Evolutionary conservation across 2,113 vertebrate species (phyloP).

Genomic region (Sander lucioperca): DNA sequence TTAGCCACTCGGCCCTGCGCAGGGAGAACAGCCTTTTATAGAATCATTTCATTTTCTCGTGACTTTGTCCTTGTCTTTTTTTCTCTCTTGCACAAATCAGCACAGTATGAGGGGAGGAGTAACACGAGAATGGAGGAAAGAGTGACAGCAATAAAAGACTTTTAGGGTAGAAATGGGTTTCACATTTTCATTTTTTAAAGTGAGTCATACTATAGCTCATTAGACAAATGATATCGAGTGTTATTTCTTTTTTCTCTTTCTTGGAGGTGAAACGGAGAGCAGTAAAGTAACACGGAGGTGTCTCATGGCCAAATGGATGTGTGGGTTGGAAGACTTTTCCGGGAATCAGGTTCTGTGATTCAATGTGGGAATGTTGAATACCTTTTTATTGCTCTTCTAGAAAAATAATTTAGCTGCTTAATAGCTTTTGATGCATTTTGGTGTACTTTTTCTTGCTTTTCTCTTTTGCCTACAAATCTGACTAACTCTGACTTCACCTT

Average conservation of each 20-base stretch:
- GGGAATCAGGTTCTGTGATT: conserved; percentile 57
- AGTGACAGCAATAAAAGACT: conserved; percentile 37
- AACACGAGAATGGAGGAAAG: neutral
- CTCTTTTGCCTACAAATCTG: conserved; percentile 29
- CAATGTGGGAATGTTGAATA: conserved; percentile 55
- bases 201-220: conserved; percentile 57
- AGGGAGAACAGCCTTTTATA: conserved; percentile 24
- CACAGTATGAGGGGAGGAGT: conserved; percentile 2
- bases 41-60: conserved; percentile 47
- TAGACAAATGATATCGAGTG: conserved; percentile 61
- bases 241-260: conserved; percentile 40
- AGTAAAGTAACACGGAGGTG: conserved; percentile 30
- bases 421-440: conserved; percentile 54
- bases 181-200: conserved; percentile 47
- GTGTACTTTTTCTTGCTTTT: conserved; percentile 33
- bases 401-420: conserved; percentile 61
- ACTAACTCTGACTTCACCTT: conserved; percentile 56
- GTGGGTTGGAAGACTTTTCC: conserved; percentile 59
- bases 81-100: conserved; percentile 17
- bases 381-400: conserved; percentile 65
- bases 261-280: conserved; percentile 50
- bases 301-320: conserved; percentile 43
- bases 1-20: conserved; percentile 7
- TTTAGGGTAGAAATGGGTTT: conserved; percentile 48
- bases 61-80: conserved; percentile 23